Conservation (phyloP, 64 coral and sea anemone species). For the Montipora cactus region DNA sequence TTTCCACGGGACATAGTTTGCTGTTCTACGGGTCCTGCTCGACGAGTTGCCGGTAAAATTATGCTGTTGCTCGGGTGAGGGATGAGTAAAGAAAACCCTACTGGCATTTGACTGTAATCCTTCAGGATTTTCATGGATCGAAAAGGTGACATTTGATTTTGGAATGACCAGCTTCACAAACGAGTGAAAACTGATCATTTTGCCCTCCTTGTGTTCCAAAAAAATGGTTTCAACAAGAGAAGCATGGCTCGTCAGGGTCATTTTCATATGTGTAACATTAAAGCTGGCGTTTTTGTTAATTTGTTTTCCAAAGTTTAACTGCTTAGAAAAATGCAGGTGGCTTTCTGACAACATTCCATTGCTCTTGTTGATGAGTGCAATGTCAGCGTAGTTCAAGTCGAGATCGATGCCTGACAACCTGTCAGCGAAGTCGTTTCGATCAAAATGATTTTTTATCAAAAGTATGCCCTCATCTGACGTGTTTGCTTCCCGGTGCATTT, state of each 20-base stretch:
- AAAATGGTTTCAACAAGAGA: background rate
- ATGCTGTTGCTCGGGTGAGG: background rate
- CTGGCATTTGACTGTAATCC: background rate
- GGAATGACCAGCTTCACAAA: slow-evolving; percentile 44
- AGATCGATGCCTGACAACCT: slow-evolving; percentile 3
- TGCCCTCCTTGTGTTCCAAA: background rate
- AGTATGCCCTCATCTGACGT: background rate
- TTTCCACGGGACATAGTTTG: background rate
- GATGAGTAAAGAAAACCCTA: background rate
- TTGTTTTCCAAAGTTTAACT: slow-evolving; percentile 48
- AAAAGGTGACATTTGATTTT: background rate
- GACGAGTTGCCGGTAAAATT: background rate
- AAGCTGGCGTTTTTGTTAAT: slow-evolving; percentile 3
- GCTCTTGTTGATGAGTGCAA: background rate
- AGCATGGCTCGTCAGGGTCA: slow-evolving; percentile 23
- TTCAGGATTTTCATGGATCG: background rate
- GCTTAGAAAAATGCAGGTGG: slow-evolving; percentile 2
- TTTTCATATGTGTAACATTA: slow-evolving; percentile 31
- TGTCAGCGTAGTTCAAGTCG: background rate
- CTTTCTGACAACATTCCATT: slow-evolving; percentile 20
- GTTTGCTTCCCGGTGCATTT: slow-evolving; percentile 57
- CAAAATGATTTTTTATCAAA: slow-evolving; percentile 50
- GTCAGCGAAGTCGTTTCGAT: slow-evolving; percentile 29
- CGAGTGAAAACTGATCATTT: background rate
- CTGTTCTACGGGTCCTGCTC: slow-evolving; percentile 8